Conservation (phyloP, 2,888 invertebrate species). For the Nomada ruficornis region DNA sequence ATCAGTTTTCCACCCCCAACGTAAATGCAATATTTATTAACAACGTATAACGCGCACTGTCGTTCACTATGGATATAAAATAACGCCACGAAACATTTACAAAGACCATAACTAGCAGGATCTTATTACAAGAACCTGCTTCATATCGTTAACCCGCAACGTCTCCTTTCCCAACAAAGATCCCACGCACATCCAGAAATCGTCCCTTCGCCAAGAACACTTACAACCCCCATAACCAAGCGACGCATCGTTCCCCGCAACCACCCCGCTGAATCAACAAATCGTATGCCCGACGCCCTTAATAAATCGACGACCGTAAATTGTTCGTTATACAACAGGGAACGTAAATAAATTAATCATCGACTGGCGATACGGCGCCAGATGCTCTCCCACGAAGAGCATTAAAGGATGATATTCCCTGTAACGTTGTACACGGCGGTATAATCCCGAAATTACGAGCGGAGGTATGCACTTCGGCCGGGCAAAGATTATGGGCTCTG, state of each 20-base stretch:
- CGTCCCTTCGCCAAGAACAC: not conserved
- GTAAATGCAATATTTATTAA: too few relatives aligned
- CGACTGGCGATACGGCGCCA: conserved; percentile 1
- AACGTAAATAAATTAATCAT: conserved; percentile 22
- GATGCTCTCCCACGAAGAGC: conserved; percentile 32
- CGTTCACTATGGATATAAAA: too few relatives aligned
- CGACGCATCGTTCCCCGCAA: not conserved
- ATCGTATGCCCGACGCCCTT: not conserved
- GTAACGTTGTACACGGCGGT: conserved; percentile 29
- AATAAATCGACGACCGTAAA: not conserved
- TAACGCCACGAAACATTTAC: too few relatives aligned
- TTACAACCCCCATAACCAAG: not conserved
- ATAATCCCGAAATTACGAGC: conserved; percentile 47
- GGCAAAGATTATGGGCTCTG: conserved; percentile 48
- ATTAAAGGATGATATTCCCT: conserved; percentile 53
- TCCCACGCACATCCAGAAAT: too few relatives aligned
- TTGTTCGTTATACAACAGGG: not conserved
- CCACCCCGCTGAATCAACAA: not conserved
- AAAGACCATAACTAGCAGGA: too few relatives aligned
- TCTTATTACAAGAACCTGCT: too few relatives aligned
- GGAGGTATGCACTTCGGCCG: conserved; percentile 18
- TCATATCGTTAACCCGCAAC: too few relatives aligned
- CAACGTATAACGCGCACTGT: too few relatives aligned
- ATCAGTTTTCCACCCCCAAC: too few relatives aligned
- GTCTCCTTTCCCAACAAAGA: too few relatives aligned